Evolutionary conservation across 92 coral and sea anemone genomes (phyloP), one percentile per base, ranked within the genome.

Genomic region (Epizoanthus fatuus): DNA sequence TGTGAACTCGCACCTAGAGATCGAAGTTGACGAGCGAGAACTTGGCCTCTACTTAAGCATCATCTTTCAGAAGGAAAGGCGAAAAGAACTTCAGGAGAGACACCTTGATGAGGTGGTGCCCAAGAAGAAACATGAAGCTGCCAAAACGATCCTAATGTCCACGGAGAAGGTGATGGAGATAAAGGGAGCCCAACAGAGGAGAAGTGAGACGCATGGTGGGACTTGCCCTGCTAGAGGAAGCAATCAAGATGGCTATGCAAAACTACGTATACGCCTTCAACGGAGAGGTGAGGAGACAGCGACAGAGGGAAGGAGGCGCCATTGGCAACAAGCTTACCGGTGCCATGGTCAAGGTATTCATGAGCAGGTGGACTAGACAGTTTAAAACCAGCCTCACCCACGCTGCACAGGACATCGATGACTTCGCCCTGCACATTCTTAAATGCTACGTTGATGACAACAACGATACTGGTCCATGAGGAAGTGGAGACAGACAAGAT

Each of bases 11-110:
- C 47, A 37, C 6, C 74, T 51, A 32, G 32, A 19, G 62, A 73
- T 73, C 42, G 62, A 73, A 51, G 63, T 47, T 73, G 63, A 73
- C 64, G 40, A 73, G 42, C 79, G 63, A 25, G 74, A 69, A 44
- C 47, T 29, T 9, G 74, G 74, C 13, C 74, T 69, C 37, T 69
- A 69, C 45, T 45, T 73, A 11, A 59, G 52, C 25, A 73, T 47
- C 42, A 73, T 17, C 20, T 73, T 51, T 35, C 63, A 51, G 17
- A 47, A 73, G 44, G 79, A 73, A 45, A 51, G 79, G 42, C 10
- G 62, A 20, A 51, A 73, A 22, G 79, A 73, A 59, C 47, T 73
- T 1, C n/a, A 22, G 19, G 37, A 32, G 19, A 73, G 47, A 51
- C 62, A 56, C 47, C 79, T 49, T 51, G 25, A 22, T 0, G 25